These are phyloP conservation scores for Pseudococcus longispinus DNA, from an alignment of 2,888 invertebrate species.

Conservation along the genomic window DNA sequence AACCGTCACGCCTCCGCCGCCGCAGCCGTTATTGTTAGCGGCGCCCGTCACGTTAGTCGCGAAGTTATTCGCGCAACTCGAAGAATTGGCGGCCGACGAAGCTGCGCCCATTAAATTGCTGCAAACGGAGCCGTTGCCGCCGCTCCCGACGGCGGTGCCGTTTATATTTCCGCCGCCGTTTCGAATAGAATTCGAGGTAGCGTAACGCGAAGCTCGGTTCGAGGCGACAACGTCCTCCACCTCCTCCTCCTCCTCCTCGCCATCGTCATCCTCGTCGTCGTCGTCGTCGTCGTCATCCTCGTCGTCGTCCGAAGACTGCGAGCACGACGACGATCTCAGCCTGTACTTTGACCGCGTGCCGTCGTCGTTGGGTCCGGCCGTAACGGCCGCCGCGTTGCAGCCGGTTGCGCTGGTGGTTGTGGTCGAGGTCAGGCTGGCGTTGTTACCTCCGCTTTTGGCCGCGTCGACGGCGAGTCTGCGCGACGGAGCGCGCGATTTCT, in stretches of 20 bases:
- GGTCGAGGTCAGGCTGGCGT: neutral
- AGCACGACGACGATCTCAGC: neutral
- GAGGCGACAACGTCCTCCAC: no score
- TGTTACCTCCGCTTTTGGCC: neutral
- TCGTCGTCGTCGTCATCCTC: neutral
- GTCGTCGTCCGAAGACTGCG: constrained; percentile 48
- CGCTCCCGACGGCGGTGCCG: neutral
- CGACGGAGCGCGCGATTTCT: neutral
- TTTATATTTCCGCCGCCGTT: neutral
- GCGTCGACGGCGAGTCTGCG: neutral
- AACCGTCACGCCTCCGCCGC: neutral
- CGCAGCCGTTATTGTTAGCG: neutral
- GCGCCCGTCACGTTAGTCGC: neutral
- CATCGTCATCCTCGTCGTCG: neutral
- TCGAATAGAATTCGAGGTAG: neutral
- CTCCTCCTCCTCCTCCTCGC: no score
- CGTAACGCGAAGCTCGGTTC: neutral
- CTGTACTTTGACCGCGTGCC: neutral
- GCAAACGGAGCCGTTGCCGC: neutral
- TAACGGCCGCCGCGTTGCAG: neutral
- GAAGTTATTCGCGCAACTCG: neutral
- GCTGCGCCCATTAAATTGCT: neutral
- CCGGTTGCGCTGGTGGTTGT: neutral
- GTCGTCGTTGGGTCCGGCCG: neutral
- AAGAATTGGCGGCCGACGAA: neutral